These are phyloP conservation scores for Rachycentron canadum DNA, from an alignment of 2,797 vertebrate genomes.

Conservation along the genomic window DNA sequence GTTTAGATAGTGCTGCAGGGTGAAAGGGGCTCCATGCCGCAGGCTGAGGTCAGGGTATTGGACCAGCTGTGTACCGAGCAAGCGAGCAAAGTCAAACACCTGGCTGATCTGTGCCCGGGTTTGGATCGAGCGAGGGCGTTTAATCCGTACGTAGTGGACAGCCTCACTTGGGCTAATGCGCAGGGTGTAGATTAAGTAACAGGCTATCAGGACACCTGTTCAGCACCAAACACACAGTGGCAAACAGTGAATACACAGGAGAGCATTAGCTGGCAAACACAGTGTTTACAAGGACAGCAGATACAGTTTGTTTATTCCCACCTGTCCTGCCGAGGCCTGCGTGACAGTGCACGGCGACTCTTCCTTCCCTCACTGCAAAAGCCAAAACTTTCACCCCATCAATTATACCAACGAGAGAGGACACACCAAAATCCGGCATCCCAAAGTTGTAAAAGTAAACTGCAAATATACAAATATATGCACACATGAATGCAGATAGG, in stretches of 20 bases:
- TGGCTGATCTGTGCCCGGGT: constrained; percentile 86
- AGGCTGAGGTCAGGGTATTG: constrained; percentile 82
- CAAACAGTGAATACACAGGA: background rate
- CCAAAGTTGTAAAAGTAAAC: constrained; percentile 91
- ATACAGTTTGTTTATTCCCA: constrained; percentile 35
- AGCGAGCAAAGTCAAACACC: constrained; percentile 87
- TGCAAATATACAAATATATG: constrained; percentile 63
- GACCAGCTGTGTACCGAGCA: constrained; percentile 81
- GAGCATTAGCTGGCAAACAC: background rate
- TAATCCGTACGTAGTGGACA: constrained; percentile 87
- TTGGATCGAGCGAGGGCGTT: constrained; percentile 87
- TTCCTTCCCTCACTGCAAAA: constrained; percentile 87
- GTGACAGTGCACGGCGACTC: constrained; percentile 89
- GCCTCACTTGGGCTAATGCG: constrained; percentile 87
- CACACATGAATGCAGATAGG: background rate
- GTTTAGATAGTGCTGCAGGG: constrained; percentile 84
- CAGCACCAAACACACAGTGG: constrained; percentile 15
- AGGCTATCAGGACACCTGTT: constrained; percentile 89
- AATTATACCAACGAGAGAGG: constrained; percentile 83
- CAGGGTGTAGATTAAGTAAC: constrained; percentile 87
- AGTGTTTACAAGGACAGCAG: background rate
- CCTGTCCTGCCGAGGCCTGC: constrained; percentile 90
- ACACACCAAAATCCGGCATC: constrained; percentile 88
- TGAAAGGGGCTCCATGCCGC: constrained; percentile 80
- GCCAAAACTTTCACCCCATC: constrained; percentile 88